Base-by-base conservation (phyloP, 2,888 invertebrate genomes). In the Pediacus dermestoides region DNA sequence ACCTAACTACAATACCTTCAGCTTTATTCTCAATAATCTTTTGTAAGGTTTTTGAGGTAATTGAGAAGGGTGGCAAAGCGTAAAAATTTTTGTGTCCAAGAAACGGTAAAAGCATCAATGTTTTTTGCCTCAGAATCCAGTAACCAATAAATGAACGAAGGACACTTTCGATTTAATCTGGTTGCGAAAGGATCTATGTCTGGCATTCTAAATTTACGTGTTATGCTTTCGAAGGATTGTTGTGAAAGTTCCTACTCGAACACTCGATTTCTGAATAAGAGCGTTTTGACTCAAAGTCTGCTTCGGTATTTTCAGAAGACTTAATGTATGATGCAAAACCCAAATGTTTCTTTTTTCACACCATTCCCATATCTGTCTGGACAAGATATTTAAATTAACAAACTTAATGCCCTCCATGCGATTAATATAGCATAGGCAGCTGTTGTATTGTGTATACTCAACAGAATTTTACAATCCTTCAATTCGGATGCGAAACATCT, bases 11-110 rank as follows among this genome's bases (percentile, higher is more conserved):
- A 15, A 63, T 55, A 2, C 58, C 60, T 13, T 33, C 35, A 2
- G 61, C 55, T 28, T 43, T 48, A 15, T 65, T 58, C 2, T 26
- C 16, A 9, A 44, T 46, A 21, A 64, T 60, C 43, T 64, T 63
- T 31, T 48, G 36, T 10, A 65, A 12, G 1, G 44, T 38, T 43
- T 37, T 55, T 15, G 52, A 30, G 15, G 63, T 47, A 3, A 58
- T 12, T 1, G 51, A 40, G 42, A 61, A 61, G 2, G 57, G 44
- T 3, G 41, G 37, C 23, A 42, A 44, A 4, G 44, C 37, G 25
- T 42, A 44, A 16, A 44, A 44, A 10, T 11, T 10, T 23, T 8
- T 13, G 1, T 7, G n/a, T 10, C 49, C 51, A 42, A 37, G 11
- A 11, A 30, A 33, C 42, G 4, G 53, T 58, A 36, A 60, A 60